Base-by-base conservation (phyloP, 2,113 vertebrate genomes). In the Bolborhynchus lineola region DNA sequence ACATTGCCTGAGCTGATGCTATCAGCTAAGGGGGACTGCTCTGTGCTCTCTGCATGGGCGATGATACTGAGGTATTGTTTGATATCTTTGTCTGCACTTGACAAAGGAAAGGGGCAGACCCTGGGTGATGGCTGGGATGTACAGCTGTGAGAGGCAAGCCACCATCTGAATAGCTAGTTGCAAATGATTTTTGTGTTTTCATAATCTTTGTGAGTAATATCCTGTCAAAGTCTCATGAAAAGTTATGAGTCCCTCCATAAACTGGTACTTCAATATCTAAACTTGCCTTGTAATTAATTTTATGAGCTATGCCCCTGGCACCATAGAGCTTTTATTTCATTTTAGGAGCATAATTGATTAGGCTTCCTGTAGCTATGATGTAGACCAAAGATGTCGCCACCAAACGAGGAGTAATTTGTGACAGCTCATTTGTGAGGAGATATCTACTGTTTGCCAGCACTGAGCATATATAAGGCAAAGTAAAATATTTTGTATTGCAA, bases 261-360 rank as follows among this genome's bases (percentile, higher is more conserved):
- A 96, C 88, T 93, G 88, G 74, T 96, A 90, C 95, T 96, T 96
- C 90, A 96, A 52, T 96, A 96, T 96, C 95, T 95, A 97, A 97
- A 96, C 83, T 95, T 95, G 93, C 89, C 89, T 96, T 91, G 77
- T 96, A 97, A 96, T 97, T 96, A 97, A 97, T 96, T 97, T 96
- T 96, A 96, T 68, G 95, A 96, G 95, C 93, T 95, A 82, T 90
- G 93, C 88, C 88, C 82, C 88, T 96, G 92, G 93, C 95, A 97
- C 88, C 83, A 62, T 14, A 52, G 91, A 91, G 93, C 94, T 95
- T 92, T 96, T 95, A 96, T 97, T 96, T 97, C 91, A 92, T 89
- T 97, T 97, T 92, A 82, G 82, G 69, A 96, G 84, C 86, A 95
- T 90, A 97, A 93, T 95, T 94, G 47, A 96, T 96, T 86, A 96